phyloP scores from a whole-genome alignment of 2,113 vertebrate species.

The Callipepla squamata region DNA sequence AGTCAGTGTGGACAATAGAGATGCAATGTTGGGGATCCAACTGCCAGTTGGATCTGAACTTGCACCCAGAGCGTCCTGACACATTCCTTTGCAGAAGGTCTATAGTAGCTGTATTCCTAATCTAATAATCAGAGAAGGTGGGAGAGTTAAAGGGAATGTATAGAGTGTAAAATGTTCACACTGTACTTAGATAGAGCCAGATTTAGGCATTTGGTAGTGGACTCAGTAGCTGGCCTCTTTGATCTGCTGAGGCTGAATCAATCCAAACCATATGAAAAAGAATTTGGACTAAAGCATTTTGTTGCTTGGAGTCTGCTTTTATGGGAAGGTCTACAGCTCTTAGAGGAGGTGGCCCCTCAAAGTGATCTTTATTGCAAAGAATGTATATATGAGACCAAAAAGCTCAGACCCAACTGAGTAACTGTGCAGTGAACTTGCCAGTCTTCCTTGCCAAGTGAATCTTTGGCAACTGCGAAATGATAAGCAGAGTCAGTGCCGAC shows the following conservation, averaged over 20 bases:
- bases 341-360: not conserved
- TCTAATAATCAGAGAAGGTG: not conserved
- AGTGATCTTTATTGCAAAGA: not conserved
- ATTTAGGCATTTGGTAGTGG: not conserved
- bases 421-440: not conserved
- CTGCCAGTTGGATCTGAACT: not conserved
- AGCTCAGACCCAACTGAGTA: not conserved
- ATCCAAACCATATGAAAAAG: not conserved
- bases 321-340: not conserved
- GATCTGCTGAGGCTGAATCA: not conserved
- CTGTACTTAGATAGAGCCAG: accelerated
- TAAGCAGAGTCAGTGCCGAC: not conserved
- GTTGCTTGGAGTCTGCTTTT: not conserved
- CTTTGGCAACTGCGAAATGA: not conserved
- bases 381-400: not conserved
- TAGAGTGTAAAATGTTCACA: not conserved
- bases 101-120: not conserved
- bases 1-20: accelerated
- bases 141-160: not conserved
- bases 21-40: accelerated
- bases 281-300: accelerated
- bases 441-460: not conserved
- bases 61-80: not conserved
- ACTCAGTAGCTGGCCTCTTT: not conserved
- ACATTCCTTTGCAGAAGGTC: not conserved